These are phyloP conservation scores for Drosophila lacicola DNA, from an alignment of 2,888 invertebrate species.

Conservation along the genomic window DNA sequence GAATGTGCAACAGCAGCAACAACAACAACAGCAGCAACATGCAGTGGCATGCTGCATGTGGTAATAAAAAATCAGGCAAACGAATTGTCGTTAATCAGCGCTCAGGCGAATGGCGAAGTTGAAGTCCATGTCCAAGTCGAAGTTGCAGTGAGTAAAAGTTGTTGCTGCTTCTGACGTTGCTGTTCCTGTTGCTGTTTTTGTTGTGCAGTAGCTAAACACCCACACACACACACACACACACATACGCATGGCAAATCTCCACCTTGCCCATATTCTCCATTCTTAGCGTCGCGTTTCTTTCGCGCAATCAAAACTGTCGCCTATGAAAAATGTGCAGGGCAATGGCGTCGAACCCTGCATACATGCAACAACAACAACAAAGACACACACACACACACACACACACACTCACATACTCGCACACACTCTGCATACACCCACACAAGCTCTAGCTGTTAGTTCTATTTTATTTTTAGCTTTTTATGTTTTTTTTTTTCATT, in stretches of 20 bases:
- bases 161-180: slow-evolving; percentile 9
- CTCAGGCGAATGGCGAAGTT: slow-evolving; percentile 51
- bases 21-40: slow-evolving; percentile 28
- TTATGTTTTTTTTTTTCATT: slow-evolving; percentile 3
- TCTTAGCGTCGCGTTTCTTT: slow-evolving; percentile 22
- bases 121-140: slow-evolving; percentile 41
- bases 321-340: slow-evolving; percentile 77
- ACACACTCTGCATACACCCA: slow-evolving; percentile 1
- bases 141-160: slow-evolving; percentile 38
- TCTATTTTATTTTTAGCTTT: slow-evolving; percentile 11
- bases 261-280: slow-evolving; percentile 43
- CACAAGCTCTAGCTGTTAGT: slow-evolving; percentile 6
- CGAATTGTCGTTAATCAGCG: slow-evolving; percentile 81
- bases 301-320: slow-evolving; percentile 78
- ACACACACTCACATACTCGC: background rate
- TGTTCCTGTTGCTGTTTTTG: slow-evolving; percentile 24
- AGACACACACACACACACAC: background rate
- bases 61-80: slow-evolving; percentile 80
- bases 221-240: slow-evolving; percentile 16
- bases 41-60: slow-evolving; percentile 20
- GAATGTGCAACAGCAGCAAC: slow-evolving; percentile 58
- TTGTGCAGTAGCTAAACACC: slow-evolving; percentile 45
- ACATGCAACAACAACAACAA: slow-evolving; percentile 29
- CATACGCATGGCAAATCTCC: slow-evolving; percentile 29
- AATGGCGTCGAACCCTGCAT: slow-evolving; percentile 68